Percentiles rank a stretch among this genome's conserved stretches.
Conservation (phyloP, 2,888 invertebrate genomes). For the Oegoconia quadripuncta region DNA sequence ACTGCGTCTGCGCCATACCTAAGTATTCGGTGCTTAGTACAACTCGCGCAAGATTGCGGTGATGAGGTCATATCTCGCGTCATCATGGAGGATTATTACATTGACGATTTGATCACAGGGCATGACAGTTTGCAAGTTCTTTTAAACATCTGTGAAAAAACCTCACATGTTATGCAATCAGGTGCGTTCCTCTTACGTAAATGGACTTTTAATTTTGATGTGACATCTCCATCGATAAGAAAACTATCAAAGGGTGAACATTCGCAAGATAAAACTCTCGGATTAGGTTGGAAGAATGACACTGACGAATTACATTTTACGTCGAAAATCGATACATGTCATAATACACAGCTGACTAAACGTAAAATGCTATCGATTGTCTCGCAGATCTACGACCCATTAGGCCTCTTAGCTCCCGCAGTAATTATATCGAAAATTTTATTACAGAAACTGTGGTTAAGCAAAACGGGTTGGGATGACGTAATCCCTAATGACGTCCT, state of each 20-base stretch:
- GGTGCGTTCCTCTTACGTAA: constrained; percentile 17
- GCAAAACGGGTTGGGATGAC: constrained; percentile 10
- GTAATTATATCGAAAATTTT: constrained; percentile 10
- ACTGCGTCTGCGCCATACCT: constrained; percentile 23
- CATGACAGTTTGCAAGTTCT: neutral
- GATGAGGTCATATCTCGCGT: constrained; percentile 10
- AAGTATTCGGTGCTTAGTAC: constrained; percentile 20
- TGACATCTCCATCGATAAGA: neutral
- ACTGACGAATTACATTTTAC: neutral
- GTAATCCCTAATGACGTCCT: constrained; percentile 4
- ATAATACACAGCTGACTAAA: constrained; percentile 4
- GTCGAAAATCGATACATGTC: neutral
- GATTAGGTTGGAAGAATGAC: neutral
- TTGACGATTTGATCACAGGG: constrained; percentile 19
- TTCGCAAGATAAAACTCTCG: neutral
- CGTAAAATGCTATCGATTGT: constrained; percentile 9
- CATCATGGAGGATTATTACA: constrained; percentile 18
- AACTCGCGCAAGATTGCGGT: constrained; percentile 20
- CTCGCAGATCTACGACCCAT: constrained; percentile 11
- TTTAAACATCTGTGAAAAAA: constrained; percentile 6
- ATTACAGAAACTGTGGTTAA: constrained; percentile 11
- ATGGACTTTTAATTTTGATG: constrained; percentile 17
- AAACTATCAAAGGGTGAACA: constrained; percentile 7
- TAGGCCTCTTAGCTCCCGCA: constrained; percentile 11
- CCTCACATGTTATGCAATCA: neutral